Evolutionary conservation across 1,140 invertebrate genomes (phyloP), one percentile per base, ranked within the genome.

Genomic region (Thaumetopoea pityocampa): DNA sequence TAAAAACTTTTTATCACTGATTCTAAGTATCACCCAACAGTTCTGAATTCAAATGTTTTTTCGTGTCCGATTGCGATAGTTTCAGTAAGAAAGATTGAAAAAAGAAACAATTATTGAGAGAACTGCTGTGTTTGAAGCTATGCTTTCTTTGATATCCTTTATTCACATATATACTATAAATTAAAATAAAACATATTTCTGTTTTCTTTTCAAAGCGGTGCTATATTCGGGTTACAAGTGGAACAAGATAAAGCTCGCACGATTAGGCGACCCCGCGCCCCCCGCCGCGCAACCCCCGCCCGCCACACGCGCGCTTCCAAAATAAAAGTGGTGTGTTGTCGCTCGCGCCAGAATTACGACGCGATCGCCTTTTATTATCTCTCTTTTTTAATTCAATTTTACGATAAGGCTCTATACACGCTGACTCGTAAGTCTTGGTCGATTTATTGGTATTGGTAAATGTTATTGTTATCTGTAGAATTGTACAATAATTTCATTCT

Each of bases 271-370:
- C 37, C 29, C 47, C 54, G n/a, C 32, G 41, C 32, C 40, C 42
- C 29, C 29, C 26, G 16, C 34, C 14, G 24, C 40, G 12, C 44
- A 18, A 40, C 23, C 35, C 60, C 19, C 40, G 41, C 27, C 57
- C 62, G 60, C 74, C 71, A 77, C 74, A 71, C 77, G 67, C 70
- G 74, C 64, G 67, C 53, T 63, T 57, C 74, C 67, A 51, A 76
- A 77, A 79, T 72, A 83, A 83, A 83, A 80, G 73, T 73, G 73
- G 65, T 80, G 67, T 42, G 76, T 74, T 83, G 79, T 83, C 79
- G 79, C 70, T 65, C 57, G 56, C 72, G 76, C 65, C 74, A 82
- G 78, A 79, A 73, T 79, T 82, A 82, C 78, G 79, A 73, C 56
- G 61, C 69, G 66, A 70, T 66, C 60, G 54, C 64, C 66, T 78